These are phyloP conservation scores for Drosophila nannoptera DNA, from an alignment of 1,140 invertebrate species.

Conservation along the genomic window DNA sequence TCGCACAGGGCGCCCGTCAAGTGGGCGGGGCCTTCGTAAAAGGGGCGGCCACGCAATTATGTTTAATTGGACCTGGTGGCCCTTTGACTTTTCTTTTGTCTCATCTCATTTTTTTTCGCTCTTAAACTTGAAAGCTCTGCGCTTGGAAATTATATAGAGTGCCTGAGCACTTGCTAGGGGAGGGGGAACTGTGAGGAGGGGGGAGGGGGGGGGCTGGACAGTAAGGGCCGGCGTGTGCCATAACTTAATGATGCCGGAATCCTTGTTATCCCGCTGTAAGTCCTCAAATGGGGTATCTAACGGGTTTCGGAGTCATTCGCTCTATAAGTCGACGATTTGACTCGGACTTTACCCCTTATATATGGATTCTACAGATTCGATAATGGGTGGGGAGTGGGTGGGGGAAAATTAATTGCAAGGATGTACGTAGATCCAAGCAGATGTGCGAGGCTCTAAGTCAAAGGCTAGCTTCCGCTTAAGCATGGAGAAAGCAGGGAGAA, in stretches of 20 bases:
- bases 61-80: conserved; percentile 70
- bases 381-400: no score
- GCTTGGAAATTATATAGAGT: conserved; percentile 11
- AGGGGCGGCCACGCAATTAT: conserved; percentile 55
- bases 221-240: conserved; percentile 4
- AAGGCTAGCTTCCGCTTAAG: no score
- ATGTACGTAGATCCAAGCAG: no score
- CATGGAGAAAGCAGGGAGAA: no score
- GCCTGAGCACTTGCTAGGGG: conserved; percentile 2
- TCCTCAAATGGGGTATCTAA: neutral
- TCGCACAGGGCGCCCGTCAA: neutral
- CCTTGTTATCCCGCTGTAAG: conserved; percentile 8
- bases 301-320: neutral
- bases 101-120: conserved; percentile 24
- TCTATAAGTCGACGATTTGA: neutral
- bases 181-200: neutral
- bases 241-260: conserved; percentile 29
- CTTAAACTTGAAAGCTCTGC: conserved; percentile 22
- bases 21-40: conserved; percentile 14
- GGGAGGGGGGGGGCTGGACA: neutral
- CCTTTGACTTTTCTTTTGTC: conserved; percentile 39
- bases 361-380: no score
- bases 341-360: no score
- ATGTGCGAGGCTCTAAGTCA: no score
- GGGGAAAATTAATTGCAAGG: no score